Evolutionary conservation across 2,888 invertebrate species (phyloP).

Genomic region (Agapostemon virescens): DNA sequence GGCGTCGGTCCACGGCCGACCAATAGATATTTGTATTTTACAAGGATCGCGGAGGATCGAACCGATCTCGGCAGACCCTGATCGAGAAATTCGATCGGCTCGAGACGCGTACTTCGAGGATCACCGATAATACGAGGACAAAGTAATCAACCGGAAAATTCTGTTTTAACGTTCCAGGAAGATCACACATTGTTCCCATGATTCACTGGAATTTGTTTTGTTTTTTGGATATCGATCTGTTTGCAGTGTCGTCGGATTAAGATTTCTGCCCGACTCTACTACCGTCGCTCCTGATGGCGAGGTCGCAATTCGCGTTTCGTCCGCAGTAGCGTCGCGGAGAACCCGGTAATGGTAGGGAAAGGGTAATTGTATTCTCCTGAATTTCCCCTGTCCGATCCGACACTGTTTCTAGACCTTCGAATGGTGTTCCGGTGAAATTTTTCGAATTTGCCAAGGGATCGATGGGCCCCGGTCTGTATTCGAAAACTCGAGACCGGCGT

Average conservation of each 20-base stretch:
- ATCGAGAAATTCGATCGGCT: not conserved
- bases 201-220: slow-evolving; percentile 2
- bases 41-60: slow-evolving; percentile 8
- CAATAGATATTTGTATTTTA: not conserved
- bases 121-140: not conserved
- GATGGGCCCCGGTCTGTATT: no score
- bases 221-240: not conserved
- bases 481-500: not conserved
- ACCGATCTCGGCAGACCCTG: not conserved
- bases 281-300: no score
- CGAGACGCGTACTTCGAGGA: not conserved
- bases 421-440: not conserved
- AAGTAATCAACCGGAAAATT: not conserved
- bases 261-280: no score
- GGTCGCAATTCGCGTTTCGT: no score
- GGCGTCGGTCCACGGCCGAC: not conserved
- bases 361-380: no score
- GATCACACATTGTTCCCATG: not conserved
- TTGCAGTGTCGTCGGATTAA: no score
- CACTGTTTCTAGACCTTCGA: no score
- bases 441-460: not conserved
- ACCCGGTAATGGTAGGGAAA: no score
- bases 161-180: not conserved
- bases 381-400: no score
- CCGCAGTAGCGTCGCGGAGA: no score